phyloP scores from a whole-genome alignment of 2,113 vertebrate genomes.

The Fulmarus glacialis region DNA sequence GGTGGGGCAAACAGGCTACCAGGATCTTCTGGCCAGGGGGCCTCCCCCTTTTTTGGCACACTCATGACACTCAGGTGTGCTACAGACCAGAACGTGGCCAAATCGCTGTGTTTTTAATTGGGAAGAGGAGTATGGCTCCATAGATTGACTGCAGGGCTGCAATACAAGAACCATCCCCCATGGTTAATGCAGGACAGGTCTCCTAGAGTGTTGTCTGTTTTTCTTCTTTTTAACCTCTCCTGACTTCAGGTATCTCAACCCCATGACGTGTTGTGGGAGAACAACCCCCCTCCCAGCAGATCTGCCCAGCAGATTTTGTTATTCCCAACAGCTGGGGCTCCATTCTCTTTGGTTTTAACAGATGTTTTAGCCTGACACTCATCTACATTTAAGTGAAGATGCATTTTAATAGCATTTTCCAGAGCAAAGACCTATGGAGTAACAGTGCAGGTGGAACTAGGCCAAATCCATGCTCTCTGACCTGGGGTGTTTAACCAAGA shows the following conservation, averaged over 20 bases:
- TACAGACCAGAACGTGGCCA: neutral
- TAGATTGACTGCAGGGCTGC: neutral
- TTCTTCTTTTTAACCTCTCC: neutral
- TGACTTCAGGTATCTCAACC: neutral
- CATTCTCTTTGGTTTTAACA: neutral
- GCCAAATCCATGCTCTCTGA: neutral
- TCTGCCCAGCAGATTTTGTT: neutral
- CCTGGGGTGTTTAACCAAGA: neutral
- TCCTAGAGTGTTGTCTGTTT: neutral
- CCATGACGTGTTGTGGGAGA: neutral
- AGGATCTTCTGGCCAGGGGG: neutral
- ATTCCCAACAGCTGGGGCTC: neutral
- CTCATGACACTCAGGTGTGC: accelerated
- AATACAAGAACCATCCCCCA: neutral
- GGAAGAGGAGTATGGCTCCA: neutral
- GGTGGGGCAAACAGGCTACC: neutral
- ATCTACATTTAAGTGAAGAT: neutral
- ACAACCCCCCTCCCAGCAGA: neutral
- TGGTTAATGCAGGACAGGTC: accelerated
- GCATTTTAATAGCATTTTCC: neutral
- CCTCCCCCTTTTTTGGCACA: too few species aligned
- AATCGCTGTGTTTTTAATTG: neutral
- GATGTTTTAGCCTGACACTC: neutral
- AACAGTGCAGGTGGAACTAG: neutral
- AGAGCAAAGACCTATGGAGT: neutral